phyloP scores from a whole-genome alignment of 2,113 vertebrate species.

The Esox niger region DNA sequence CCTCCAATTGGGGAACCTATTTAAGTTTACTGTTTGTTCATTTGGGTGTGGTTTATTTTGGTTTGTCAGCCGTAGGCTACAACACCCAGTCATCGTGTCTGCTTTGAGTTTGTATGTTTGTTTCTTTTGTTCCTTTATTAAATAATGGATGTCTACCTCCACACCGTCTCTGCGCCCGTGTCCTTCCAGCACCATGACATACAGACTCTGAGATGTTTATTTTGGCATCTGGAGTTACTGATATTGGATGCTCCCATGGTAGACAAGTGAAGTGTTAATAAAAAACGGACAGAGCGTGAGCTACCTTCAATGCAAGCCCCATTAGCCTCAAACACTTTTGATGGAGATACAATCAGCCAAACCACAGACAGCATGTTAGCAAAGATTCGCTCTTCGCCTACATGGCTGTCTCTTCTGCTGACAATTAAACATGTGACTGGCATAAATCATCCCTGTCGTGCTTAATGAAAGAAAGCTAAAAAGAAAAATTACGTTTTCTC shows the following conservation, averaged over 20 bases:
- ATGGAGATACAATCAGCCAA: conserved; percentile 54
- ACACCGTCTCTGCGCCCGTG: too few species aligned
- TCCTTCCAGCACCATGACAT: too few species aligned
- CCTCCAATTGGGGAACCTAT: too few species aligned
- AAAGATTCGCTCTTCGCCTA: conserved; percentile 33
- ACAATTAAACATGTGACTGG: background rate
- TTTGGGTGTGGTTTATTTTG: too few species aligned
- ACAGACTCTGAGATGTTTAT: conserved; percentile 49
- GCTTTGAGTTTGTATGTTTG: too few species aligned
- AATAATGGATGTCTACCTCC: too few species aligned
- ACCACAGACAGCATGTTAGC: conserved; percentile 19
- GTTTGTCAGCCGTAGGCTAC: too few species aligned
- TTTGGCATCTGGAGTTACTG: conserved; percentile 49
- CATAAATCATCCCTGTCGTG: background rate
- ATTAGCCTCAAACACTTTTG: conserved; percentile 48
- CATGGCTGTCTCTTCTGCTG: conserved; percentile 26
- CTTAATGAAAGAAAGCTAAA: too few species aligned
- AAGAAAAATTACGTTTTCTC: too few species aligned
- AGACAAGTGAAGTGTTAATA: conserved; percentile 47
- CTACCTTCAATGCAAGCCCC: conserved; percentile 38
- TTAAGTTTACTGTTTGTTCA: too few species aligned
- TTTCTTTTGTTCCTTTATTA: too few species aligned
- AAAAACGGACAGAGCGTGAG: conserved; percentile 48
- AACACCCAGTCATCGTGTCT: too few species aligned
- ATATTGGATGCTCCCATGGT: conserved; percentile 25